Evolutionary conservation across 2,113 vertebrate species (phyloP), one percentile per base, ranked within the genome.

Genomic region (Sprattus sprattus): DNA sequence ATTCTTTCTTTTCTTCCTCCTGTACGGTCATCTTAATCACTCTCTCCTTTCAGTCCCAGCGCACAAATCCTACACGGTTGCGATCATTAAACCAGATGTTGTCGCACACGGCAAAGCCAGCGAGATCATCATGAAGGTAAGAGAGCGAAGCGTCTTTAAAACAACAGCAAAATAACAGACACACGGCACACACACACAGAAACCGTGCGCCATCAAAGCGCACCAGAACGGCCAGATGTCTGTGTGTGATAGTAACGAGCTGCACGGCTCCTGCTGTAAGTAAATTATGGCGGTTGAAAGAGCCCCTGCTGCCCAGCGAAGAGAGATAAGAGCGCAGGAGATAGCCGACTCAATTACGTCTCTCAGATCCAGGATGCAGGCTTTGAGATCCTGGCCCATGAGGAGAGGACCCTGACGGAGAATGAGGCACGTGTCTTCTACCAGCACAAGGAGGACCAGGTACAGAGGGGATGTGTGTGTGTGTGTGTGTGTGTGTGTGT

Each of bases 111-210:
- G 96, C 85, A 96, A 96, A 84, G 90, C 94, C 25, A 93, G 96
- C 75, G 96, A 98, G 90, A 96, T 98, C 83, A 95, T 97, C 16
- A 95, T 95, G 95, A 97, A 97, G 96, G 97, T 98, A 93, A 90
- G 83, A 90, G 83, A 57, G 45, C 44, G 49, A 6, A 7, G 9
- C 32, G 52, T 11, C 52, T 18, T 54, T 3, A 13, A 54, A 18
- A 18, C 13, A 49, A 49, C 47, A 49, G 47, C 13, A 54, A 32
- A 25, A 28, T 2, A 28, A 67, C 64, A 67, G 4, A 25, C 64
- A 67, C 64, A 64, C 57, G 3, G 32, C 64, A 15, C 25, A 71
- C 64, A 71, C 64, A 71, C n/a, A 28, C 25, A 32, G 15, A 15
- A 6, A 71, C 11, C 6, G 11, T 7, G 64, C 4, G 3, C 15